These are phyloP conservation scores for Sarcophilus harrisii DNA, from an alignment of 2,797 vertebrate species.

Conservation along the genomic window DNA sequence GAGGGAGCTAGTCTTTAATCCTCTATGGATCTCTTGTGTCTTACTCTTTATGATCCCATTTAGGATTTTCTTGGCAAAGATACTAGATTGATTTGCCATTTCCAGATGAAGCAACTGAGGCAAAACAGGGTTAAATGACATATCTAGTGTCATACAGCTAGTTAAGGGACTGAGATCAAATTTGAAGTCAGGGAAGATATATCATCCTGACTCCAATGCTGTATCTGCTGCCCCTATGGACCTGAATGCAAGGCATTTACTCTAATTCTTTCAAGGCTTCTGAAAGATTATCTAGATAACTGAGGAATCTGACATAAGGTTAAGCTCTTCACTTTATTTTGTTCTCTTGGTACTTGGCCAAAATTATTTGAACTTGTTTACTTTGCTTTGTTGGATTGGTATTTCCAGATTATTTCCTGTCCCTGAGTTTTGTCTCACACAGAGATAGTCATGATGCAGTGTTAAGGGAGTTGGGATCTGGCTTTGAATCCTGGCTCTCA, in stretches of 20 bases:
- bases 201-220: fast-evolving
- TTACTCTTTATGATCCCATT: not conserved
- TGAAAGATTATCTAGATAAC: not conserved
- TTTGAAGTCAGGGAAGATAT: not conserved
- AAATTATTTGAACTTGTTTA: not conserved
- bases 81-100: not conserved
- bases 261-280: conserved; percentile 9
- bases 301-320: not conserved
- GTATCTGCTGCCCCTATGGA: not conserved
- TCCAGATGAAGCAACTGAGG: not conserved
- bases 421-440: not conserved
- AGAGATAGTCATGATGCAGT: fast-evolving
- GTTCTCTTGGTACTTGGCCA: not conserved
- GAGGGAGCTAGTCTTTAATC: not conserved
- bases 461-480: not conserved
- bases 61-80: not conserved
- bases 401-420: not conserved
- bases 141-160: not conserved
- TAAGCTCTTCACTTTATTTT: not conserved
- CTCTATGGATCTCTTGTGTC: not conserved
- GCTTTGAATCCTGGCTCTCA: not conserved
- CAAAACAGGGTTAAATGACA: not conserved
- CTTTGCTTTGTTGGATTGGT: not conserved
- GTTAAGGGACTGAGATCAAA: not conserved
- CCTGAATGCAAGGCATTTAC: not conserved